Evolutionary conservation across 2,888 invertebrate species (phyloP).

Genomic region (Habrosyne pyritoides): DNA sequence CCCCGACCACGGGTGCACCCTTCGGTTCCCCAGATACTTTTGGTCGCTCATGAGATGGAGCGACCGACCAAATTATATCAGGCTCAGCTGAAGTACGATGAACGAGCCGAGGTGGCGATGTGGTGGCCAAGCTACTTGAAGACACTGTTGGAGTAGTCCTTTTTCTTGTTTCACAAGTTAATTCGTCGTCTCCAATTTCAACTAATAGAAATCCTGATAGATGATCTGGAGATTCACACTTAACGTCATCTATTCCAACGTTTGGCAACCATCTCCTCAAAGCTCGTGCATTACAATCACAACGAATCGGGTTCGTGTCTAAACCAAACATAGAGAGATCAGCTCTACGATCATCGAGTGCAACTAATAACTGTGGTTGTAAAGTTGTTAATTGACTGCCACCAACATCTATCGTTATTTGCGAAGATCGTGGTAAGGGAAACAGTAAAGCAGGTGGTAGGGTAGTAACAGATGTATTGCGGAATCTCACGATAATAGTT

Average conservation of each 20-base stretch:
- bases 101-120: conserved; percentile 78
- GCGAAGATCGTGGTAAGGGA: conserved; percentile 93
- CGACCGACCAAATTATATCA: conserved; percentile 94
- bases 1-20: conserved; percentile 81
- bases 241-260: conserved; percentile 84
- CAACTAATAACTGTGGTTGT: conserved; percentile 90
- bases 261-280: conserved; percentile 90
- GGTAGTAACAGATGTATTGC: conserved; percentile 90
- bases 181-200: conserved; percentile 91
- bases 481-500: conserved; percentile 87
- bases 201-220: conserved; percentile 87
- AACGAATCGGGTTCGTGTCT: conserved; percentile 90
- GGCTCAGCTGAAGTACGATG: conserved; percentile 89
- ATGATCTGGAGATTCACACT: conserved; percentile 88
- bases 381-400: conserved; percentile 91
- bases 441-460: conserved; percentile 93
- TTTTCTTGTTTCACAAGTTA: conserved; percentile 89
- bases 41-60: conserved; percentile 87
- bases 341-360: conserved; percentile 91
- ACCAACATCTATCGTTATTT: conserved; percentile 89
- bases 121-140: conserved; percentile 68
- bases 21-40: conserved; percentile 84
- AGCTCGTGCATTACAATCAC: conserved; percentile 93
- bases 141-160: conserved; percentile 75
- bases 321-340: conserved; percentile 90